These are phyloP conservation scores for Mustela lutreola DNA, from an alignment of 2,113 vertebrate genomes.

Conservation along the genomic window DNA sequence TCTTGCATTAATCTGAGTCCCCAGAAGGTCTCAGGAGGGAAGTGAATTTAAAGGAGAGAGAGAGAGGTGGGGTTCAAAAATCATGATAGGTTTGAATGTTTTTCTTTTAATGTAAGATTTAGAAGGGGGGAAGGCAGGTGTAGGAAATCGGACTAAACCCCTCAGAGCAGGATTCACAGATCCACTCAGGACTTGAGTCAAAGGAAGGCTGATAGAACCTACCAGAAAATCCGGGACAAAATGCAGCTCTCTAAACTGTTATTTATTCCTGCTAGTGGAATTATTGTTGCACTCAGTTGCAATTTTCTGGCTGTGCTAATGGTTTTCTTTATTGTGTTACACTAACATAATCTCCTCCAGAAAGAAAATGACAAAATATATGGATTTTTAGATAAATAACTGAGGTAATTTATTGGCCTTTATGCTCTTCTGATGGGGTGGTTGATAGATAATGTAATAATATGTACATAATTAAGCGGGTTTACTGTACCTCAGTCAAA, in stretches of 20 bases:
- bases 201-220: neutral
- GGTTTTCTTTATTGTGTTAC: conserved; percentile 80
- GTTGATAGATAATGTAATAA: conserved; percentile 85
- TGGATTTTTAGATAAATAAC: conserved; percentile 87
- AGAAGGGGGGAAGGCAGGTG: neutral
- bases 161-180: neutral
- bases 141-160: neutral
- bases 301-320: conserved; percentile 82
- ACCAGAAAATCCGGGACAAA: conserved; percentile 21
- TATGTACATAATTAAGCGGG: conserved; percentile 83
- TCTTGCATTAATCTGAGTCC: conserved; percentile 70
- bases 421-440: conserved; percentile 86
- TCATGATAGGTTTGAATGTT: neutral
- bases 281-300: conserved; percentile 83
- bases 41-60: conserved; percentile 55
- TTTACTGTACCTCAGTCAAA: conserved; percentile 82
- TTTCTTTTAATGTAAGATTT: conserved; percentile 29
- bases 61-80: conserved; percentile 18
- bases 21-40: conserved; percentile 53
- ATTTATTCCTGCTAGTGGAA: conserved; percentile 82
- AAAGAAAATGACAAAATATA: conserved; percentile 82
- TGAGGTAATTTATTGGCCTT: conserved; percentile 89
- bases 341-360: conserved; percentile 74
- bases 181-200: neutral
- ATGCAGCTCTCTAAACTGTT: conserved; percentile 68